These are phyloP conservation scores for Tetragnatha versicolor DNA, from an alignment of 1,140 invertebrate species.

Conservation along the genomic window DNA sequence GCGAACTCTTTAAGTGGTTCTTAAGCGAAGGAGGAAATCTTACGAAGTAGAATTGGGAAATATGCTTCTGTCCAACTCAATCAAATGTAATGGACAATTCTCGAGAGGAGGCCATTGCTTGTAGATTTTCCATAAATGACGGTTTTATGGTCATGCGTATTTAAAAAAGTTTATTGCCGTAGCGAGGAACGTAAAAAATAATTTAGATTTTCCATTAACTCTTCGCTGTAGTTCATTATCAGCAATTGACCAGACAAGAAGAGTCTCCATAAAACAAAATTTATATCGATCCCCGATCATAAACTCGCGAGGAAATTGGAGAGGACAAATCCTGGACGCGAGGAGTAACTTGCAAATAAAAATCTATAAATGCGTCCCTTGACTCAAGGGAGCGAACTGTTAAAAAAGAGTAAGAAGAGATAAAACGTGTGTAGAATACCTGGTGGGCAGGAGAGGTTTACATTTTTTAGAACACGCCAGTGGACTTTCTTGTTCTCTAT, in stretches of 20 bases:
- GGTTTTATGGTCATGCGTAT: too few relatives aligned
- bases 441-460: slow-evolving; percentile 35
- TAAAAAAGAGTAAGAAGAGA: slow-evolving; percentile 50
- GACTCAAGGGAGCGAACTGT: slow-evolving; percentile 36
- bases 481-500: too few relatives aligned
- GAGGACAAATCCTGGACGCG: slow-evolving; percentile 38
- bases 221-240: slow-evolving; percentile 25
- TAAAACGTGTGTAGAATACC: slow-evolving; percentile 50
- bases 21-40: slow-evolving; percentile 3
- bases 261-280: slow-evolving; percentile 36
- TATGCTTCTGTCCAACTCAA: neutral
- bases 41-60: neutral
- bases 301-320: slow-evolving; percentile 44
- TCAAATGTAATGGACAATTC: slow-evolving; percentile 8
- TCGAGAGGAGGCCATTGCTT: slow-evolving; percentile 14
- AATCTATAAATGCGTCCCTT: slow-evolving; percentile 47
- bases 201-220: slow-evolving; percentile 13
- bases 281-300: slow-evolving; percentile 26
- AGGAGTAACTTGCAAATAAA: slow-evolving; percentile 37
- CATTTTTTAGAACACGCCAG: too few relatives aligned
- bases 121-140: slow-evolving; percentile 28
- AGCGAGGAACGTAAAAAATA: neutral
- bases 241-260: slow-evolving; percentile 30
- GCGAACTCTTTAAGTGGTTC: neutral
- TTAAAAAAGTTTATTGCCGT: slow-evolving; percentile 35